phyloP scores from a whole-genome alignment of 2,113 vertebrate genomes.

The Microcebus murinus region DNA sequence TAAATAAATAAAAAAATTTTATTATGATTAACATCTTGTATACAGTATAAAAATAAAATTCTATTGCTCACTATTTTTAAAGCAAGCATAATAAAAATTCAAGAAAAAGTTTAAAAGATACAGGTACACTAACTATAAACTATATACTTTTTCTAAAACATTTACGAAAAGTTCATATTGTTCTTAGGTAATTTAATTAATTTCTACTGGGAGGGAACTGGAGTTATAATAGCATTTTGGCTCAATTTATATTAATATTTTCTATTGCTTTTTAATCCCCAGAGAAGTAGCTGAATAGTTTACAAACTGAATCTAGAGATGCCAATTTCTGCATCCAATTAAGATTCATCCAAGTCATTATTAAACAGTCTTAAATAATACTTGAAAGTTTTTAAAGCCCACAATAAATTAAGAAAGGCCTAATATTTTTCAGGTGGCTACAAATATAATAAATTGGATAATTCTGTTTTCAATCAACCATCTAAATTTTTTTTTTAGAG shows the following conservation, averaged over 20 bases:
- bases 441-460: constrained; percentile 1
- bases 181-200: constrained; percentile 61
- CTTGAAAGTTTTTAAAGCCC: constrained; percentile 7
- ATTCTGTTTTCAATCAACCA: constrained; percentile 1
- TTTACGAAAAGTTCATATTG: constrained; percentile 8
- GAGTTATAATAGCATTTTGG: constrained; percentile 37
- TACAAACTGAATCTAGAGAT: constrained; percentile 29
- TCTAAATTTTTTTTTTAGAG: not conserved
- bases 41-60: constrained; percentile 21
- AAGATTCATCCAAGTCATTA: constrained; percentile 38
- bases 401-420: not conserved
- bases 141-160: constrained; percentile 23
- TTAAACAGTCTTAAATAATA: not conserved
- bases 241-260: constrained; percentile 48
- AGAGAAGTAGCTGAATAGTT: not conserved
- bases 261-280: constrained; percentile 37
- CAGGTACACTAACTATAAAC: not conserved
- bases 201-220: constrained; percentile 42
- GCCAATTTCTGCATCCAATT: constrained; percentile 46
- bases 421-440: constrained; percentile 39
- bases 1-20: not conserved
- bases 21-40: not conserved
- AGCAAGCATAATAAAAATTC: not conserved
- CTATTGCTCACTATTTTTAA: not conserved
- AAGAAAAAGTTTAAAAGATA: not conserved